A percentile compares a stretch with the other conserved stretches of the same genome.
phyloP scores from a whole-genome alignment of 2,888 invertebrate genomes.

The Loripinus fragilis region DNA sequence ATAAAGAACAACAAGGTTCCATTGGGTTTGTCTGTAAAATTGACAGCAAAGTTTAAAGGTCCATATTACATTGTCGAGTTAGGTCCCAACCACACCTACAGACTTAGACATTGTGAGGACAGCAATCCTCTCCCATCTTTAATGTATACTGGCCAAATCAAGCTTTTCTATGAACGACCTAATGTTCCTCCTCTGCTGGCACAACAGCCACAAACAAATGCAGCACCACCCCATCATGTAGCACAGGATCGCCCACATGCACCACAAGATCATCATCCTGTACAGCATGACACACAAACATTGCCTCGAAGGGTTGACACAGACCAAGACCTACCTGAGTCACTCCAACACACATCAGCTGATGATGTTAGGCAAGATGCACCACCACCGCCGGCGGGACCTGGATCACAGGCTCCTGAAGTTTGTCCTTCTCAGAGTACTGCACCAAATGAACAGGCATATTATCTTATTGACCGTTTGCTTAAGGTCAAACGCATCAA shows the following conservation, averaged over 20 bases:
- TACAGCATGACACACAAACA: too few species aligned
- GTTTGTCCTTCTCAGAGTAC: too few species aligned
- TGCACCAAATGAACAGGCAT: not conserved
- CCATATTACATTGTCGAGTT: not conserved
- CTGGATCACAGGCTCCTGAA: too few species aligned
- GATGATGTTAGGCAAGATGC: too few species aligned
- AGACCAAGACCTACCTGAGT: too few species aligned
- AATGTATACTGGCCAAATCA: not conserved
- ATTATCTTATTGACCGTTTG: not conserved
- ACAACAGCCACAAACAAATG: not conserved
- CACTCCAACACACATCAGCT: too few species aligned
- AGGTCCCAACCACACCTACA: not conserved
- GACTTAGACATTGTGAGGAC: not conserved
- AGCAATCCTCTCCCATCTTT: not conserved
- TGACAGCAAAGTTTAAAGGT: not conserved
- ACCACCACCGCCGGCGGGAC: too few species aligned
- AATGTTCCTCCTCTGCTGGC: conserved; percentile 20
- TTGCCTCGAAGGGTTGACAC: not conserved
- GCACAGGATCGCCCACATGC: not conserved
- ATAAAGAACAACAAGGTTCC: not conserved
- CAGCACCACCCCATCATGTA: not conserved
- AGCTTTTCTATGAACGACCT: too few species aligned
- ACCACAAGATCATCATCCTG: too few species aligned
- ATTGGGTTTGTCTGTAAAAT: not conserved
- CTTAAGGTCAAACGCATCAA: not conserved